Conservation (phyloP, 2,888 invertebrate genomes). For the Catocala nupta region DNA sequence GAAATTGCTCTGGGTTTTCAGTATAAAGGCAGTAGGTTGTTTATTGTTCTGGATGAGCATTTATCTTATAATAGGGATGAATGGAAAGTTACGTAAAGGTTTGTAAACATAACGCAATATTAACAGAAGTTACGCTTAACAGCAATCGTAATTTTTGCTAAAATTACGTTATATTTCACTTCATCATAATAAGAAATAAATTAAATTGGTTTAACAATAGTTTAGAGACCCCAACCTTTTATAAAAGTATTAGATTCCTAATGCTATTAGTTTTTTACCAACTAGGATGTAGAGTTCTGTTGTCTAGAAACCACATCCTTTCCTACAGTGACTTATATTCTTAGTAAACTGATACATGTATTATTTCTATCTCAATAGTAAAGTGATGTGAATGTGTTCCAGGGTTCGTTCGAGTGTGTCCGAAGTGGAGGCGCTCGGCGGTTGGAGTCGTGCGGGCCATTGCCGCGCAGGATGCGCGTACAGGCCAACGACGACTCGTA, state of each 20-base stretch:
- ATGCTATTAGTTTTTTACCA: neutral
- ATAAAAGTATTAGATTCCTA: too few species aligned
- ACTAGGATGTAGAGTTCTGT: conserved; percentile 8
- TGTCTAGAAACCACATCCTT: conserved; percentile 15
- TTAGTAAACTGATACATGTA: neutral
- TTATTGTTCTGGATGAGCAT: conserved; percentile 11
- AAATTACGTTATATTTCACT: conserved; percentile 1
- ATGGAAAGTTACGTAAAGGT: conserved; percentile 2
- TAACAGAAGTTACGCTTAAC: too few species aligned
- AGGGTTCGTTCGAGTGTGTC: conserved; percentile 98
- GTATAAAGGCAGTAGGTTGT: conserved; percentile 8
- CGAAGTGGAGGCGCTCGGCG: conserved; percentile 86
- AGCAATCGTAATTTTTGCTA: neutral
- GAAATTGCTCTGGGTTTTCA: conserved; percentile 14
- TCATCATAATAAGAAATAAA: neutral
- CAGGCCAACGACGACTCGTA: conserved; percentile 98
- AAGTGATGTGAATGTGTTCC: conserved; percentile 64
- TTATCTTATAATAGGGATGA: conserved; percentile 10
- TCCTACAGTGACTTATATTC: neutral
- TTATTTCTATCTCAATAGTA: conserved; percentile 4
- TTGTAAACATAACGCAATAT: conserved; percentile 1
- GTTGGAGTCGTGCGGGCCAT: conserved; percentile 94
- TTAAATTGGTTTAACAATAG: neutral
- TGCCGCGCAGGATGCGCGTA: conserved; percentile 96
- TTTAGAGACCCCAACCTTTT: too few species aligned